Base-by-base conservation (phyloP, 92 coral and sea anemone species). In the Plumapathes pennacea region DNA sequence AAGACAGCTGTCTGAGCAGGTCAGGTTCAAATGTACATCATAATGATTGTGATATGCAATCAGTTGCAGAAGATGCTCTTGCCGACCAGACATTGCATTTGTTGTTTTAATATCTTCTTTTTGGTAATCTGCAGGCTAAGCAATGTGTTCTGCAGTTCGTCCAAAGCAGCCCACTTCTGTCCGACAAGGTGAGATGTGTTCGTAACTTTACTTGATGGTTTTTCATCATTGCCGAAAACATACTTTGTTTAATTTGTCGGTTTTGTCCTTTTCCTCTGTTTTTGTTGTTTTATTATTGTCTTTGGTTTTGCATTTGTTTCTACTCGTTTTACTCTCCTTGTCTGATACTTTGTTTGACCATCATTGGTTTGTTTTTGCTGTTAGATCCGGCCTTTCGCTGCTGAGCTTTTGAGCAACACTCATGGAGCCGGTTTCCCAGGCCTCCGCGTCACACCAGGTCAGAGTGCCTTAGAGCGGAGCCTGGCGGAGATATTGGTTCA, bases 401-500 rank as follows among this genome's bases (percentile, higher is more conserved):
- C 39, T 36, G 76, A 78, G 28, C 91, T 85, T 20, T 51, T 85
- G 22, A 17, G 63, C 36, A 85, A 85, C 72, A 53, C 90, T 4
- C 80, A 78, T 18, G 85, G 86, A 7, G 20, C 71, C 5, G 78
- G 66, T 4, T 62, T 78, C 20, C 76, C 66, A 18, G 70, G 52
- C 34, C 61, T 74, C n/a, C 58, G 71, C 10, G 83, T 66, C 2
- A 48, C 55, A 8, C 91, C 62, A 1, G 80, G 69, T 21, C 91
- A 77, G 54, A 66, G 80, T 12, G 41, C 33, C 32, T 33, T 43
- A 44, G 85, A 71, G 22, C 76, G 64, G 46, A 63, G 62, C 46
- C 55, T 85, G 40, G 63, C 76, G 32, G 91, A 85, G 55, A 27
- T 85, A 27, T 82, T 79, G n/a, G 61, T 79, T 46, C 91, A 85